These are phyloP conservation scores for Lophochroa leadbeateri DNA, from an alignment of 2,113 vertebrate genomes.

Conservation along the genomic window DNA sequence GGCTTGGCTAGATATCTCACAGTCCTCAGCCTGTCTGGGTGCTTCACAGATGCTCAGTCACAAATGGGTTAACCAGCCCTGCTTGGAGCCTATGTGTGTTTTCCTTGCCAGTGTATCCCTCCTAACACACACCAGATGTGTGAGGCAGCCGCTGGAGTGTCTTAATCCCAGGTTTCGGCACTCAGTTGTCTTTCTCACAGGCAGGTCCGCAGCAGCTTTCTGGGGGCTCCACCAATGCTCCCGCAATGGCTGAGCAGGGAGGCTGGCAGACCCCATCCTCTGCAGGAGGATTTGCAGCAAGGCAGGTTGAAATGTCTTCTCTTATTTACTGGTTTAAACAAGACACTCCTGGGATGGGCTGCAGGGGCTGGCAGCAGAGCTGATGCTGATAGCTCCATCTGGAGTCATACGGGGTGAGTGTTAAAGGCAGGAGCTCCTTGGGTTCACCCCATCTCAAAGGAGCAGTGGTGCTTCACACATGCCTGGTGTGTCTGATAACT, in stretches of 20 bases:
- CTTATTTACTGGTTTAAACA: background rate
- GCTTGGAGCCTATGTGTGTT: slow-evolving; percentile 13
- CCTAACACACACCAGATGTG: slow-evolving; percentile 70
- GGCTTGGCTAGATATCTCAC: background rate
- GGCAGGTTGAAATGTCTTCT: background rate
- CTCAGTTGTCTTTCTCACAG: background rate
- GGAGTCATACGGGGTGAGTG: fast-evolving
- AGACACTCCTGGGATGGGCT: background rate
- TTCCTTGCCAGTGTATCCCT: slow-evolving; percentile 25
- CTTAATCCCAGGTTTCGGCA: slow-evolving; percentile 56
- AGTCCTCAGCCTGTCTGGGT: background rate
- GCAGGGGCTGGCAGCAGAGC: background rate
- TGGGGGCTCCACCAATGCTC: background rate
- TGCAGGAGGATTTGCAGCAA: background rate
- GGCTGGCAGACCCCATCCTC: background rate
- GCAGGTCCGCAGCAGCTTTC: background rate
- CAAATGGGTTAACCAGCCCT: slow-evolving; percentile 25
- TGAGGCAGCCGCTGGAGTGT: slow-evolving; percentile 20
- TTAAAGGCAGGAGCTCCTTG: background rate
- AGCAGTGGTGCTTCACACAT: background rate
- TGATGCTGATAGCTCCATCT: background rate
- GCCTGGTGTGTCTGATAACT: background rate
- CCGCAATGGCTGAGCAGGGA: background rate
- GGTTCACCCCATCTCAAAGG: background rate
- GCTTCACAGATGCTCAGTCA: background rate